These are phyloP conservation scores for Lytechinus pictus DNA, from an alignment of 35 echinoderm and acorn worm genomes.

Conservation along the genomic window DNA sequence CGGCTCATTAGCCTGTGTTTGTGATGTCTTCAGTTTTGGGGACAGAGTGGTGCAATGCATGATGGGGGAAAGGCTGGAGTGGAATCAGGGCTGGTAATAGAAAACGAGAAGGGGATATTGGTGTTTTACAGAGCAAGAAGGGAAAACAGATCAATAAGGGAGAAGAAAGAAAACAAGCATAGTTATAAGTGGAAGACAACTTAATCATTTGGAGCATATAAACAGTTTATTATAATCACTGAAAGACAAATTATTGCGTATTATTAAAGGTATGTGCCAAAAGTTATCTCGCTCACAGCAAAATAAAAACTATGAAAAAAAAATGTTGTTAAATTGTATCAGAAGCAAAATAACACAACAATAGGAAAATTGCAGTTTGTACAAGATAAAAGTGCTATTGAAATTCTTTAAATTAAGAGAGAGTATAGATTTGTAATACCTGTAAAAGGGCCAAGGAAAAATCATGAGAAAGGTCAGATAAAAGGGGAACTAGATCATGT, in stretches of 20 bases:
- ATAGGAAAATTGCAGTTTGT: not conserved
- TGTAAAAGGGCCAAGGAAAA: not conserved
- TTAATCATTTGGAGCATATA: not conserved
- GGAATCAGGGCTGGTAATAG: not conserved
- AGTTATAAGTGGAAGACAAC: not conserved
- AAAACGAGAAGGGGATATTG: not conserved
- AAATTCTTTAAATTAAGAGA: not conserved
- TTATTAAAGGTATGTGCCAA: not conserved
- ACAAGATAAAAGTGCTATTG: not conserved
- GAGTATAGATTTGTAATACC: not conserved
- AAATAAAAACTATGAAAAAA: not conserved
- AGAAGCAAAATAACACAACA: not conserved
- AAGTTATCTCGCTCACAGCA: not conserved
- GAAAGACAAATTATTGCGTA: not conserved
- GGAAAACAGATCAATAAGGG: not conserved
- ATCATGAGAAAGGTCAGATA: not conserved
- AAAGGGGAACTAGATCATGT: conserved; percentile 2
- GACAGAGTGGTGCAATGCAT: conserved; percentile 9
- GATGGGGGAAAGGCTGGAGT: not conserved
- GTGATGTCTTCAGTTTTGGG: conserved; percentile 8
- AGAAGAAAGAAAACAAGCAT: not conserved
- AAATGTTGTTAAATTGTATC: not conserved
- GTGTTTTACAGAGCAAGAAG: not conserved
- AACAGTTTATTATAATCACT: not conserved
- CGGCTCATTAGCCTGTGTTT: conserved; percentile 41